Evolutionary conservation across 1,140 invertebrate species (phyloP).

Genomic region (Sinella curviseta): DNA sequence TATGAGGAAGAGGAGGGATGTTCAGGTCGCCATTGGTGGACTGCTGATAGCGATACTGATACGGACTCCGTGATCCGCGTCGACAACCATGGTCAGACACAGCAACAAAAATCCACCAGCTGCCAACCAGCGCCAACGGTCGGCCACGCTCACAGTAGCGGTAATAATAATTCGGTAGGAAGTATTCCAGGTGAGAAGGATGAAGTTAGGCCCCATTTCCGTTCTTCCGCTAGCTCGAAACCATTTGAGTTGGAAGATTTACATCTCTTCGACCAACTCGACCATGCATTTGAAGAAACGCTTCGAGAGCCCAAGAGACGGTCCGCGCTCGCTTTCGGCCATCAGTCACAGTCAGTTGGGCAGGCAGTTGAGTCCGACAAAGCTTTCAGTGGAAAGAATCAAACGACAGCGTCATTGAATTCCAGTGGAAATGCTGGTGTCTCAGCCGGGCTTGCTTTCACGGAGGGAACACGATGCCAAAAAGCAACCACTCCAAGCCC

Average conservation of each 20-base stretch:
- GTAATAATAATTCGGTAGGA: neutral
- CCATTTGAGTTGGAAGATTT: constrained; percentile 48
- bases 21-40: constrained; percentile 39
- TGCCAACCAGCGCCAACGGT: neutral
- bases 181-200: constrained; percentile 7
- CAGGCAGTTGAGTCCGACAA: constrained; percentile 22
- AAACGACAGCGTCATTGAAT: neutral
- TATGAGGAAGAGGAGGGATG: constrained; percentile 49
- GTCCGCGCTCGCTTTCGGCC: constrained; percentile 22
- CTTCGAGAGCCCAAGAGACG: constrained; percentile 39
- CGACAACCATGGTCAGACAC: constrained; percentile 27
- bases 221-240: constrained; percentile 40
- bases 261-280: constrained; percentile 46
- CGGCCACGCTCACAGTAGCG: neutral
- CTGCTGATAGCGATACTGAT: constrained; percentile 49
- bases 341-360: constrained; percentile 38
- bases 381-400: neutral
- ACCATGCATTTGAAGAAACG: constrained; percentile 49
- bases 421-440: neutral
- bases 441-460: neutral
- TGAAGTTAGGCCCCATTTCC: constrained; percentile 26
- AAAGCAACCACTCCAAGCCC: neutral
- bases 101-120: neutral
- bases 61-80: constrained; percentile 49
- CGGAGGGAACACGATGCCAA: neutral